phyloP scores from a whole-genome alignment of 2,797 vertebrate species.

The Eleutherodactylus coqui region DNA sequence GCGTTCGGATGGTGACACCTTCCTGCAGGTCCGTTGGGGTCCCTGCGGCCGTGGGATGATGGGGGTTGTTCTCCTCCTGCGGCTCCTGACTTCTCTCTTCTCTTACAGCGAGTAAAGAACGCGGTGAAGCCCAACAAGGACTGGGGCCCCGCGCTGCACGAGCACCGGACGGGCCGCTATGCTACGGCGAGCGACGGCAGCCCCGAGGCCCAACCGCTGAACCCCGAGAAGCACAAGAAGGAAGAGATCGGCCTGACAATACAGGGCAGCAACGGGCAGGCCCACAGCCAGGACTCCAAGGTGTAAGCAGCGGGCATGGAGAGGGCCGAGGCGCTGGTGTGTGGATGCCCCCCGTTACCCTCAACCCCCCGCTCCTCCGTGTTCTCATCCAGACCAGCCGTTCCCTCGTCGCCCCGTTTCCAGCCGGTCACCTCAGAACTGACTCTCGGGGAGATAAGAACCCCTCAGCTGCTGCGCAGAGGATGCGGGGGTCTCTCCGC shows the following conservation, averaged over 20 bases:
- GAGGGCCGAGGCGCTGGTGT: slow-evolving; percentile 38
- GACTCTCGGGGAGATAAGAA: slow-evolving; percentile 34
- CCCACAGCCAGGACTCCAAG: slow-evolving; percentile 90
- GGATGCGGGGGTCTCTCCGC: slow-evolving; percentile 7
- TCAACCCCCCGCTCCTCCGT: slow-evolving; percentile 25
- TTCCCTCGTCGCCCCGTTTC: slow-evolving; percentile 52
- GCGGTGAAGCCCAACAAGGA: slow-evolving; percentile 86
- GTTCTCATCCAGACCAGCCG: slow-evolving; percentile 68
- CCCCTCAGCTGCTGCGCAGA: slow-evolving; percentile 43
- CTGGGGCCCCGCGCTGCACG: slow-evolving; percentile 92
- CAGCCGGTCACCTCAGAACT: slow-evolving; percentile 41
- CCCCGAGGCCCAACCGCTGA: slow-evolving; percentile 78
- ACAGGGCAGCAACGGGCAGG: slow-evolving; percentile 93
- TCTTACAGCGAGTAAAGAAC: slow-evolving; percentile 88
- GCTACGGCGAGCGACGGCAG: slow-evolving; percentile 78
- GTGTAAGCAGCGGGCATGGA: slow-evolving; percentile 78
- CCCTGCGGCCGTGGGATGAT: background rate
- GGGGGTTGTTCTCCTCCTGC: background rate
- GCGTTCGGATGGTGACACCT: slow-evolving; percentile 86
- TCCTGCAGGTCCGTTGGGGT: slow-evolving; percentile 84
- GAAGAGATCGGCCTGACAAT: slow-evolving; percentile 83
- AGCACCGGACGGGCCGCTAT: slow-evolving; percentile 93
- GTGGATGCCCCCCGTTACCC: slow-evolving; percentile 54
- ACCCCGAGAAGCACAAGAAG: slow-evolving; percentile 83
- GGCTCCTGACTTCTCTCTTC: background rate